A percentile compares a stretch with the other conserved stretches of the same genome.
phyloP scores from a whole-genome alignment of 2,113 vertebrate species.

The Corydoras sp. region DNA sequence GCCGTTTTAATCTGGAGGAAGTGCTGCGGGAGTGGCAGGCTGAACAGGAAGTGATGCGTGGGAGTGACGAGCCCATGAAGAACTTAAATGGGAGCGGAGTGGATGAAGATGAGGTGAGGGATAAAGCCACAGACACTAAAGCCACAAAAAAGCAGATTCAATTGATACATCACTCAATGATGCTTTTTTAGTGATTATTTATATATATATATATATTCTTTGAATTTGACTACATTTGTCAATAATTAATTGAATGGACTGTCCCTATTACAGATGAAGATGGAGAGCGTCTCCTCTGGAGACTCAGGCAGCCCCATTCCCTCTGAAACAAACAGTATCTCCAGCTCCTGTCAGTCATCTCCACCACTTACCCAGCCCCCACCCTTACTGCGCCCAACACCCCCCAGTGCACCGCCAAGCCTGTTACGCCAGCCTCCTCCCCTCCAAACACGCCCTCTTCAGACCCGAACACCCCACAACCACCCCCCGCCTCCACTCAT shows the following conservation, averaged over 20 bases:
- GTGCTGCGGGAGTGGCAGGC: constrained; percentile 87
- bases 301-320: constrained; percentile 44
- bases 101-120: constrained; percentile 47
- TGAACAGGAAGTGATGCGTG: constrained; percentile 69
- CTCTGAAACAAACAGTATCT: constrained; percentile 36
- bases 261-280: constrained; percentile 60
- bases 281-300: constrained; percentile 58
- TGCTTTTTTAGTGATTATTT: no score
- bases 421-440: constrained; percentile 82
- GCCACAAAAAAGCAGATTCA: no score
- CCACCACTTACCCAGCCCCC: constrained; percentile 79
- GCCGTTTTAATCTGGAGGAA: constrained; percentile 85
- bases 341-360: constrained; percentile 51
- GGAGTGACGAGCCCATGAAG: constrained; percentile 50
- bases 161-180: no score
- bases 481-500: constrained; percentile 82
- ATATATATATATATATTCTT: no score
- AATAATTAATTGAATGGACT: no score
- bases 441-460: constrained; percentile 79
- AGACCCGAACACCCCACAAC: constrained; percentile 71
- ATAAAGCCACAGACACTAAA: no score
- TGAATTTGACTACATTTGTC: no score
- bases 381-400: constrained; percentile 74
- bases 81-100: constrained; percentile 51
- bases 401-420: constrained; percentile 74